Evolutionary conservation across 2,113 vertebrate species (phyloP).

Genomic region (Ictidomys tridecemlineatus): DNA sequence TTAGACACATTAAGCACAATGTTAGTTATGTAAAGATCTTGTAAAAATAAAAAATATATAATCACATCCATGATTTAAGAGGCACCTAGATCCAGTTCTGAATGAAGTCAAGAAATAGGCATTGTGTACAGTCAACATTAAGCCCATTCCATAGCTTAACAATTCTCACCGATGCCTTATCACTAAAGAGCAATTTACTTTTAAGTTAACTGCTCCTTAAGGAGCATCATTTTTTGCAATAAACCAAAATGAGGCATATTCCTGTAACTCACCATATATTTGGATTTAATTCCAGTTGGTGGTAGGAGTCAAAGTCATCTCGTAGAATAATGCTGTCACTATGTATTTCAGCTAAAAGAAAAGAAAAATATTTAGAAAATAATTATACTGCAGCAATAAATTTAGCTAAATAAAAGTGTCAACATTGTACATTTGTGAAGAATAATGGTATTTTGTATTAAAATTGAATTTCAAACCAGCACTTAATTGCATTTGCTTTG

Average conservation of each 20-base stretch:
- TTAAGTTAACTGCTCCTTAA: slow-evolving; percentile 15
- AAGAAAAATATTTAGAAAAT: slow-evolving; percentile 54
- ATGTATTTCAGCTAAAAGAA: slow-evolving; percentile 94
- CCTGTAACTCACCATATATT: slow-evolving; percentile 93
- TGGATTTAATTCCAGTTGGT: slow-evolving; percentile 93
- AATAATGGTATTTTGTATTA: slow-evolving; percentile 32
- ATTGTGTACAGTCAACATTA: neutral
- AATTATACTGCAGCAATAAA: neutral
- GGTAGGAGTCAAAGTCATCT: slow-evolving; percentile 97
- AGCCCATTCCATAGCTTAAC: neutral
- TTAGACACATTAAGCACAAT: neutral
- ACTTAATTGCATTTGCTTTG: neutral
- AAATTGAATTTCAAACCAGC: slow-evolving; percentile 36
- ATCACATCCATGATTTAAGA: neutral
- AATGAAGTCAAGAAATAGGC: neutral
- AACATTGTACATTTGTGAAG: neutral
- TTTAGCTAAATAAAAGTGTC: slow-evolving; percentile 12
- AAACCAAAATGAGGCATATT: slow-evolving; percentile 23
- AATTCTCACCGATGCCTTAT: neutral
- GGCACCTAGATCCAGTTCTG: neutral
- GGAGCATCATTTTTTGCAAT: neutral
- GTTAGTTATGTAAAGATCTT: neutral
- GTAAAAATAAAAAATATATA: neutral
- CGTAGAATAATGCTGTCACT: slow-evolving; percentile 94
- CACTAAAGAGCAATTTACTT: neutral